Conservation (phyloP, 2,888 invertebrate genomes). For the Steinernema scapterisci region DNA sequence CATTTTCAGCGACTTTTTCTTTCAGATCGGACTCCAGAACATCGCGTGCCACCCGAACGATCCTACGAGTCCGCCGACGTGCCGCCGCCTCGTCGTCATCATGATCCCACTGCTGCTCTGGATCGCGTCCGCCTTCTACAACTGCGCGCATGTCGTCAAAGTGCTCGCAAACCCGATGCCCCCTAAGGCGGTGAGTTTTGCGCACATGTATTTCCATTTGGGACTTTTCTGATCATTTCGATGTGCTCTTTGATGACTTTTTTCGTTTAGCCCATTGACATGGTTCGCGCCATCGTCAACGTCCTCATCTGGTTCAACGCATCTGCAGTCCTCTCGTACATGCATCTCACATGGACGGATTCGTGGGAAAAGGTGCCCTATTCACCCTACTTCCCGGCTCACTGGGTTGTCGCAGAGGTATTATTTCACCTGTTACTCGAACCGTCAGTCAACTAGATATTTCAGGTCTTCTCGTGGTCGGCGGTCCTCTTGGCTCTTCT, state of each 20-base stretch:
- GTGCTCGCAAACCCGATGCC: conserved; percentile 1
- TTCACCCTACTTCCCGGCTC: conserved; percentile 3
- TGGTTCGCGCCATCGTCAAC: neutral
- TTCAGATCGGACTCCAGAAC: neutral
- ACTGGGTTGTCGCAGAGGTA: conserved; percentile 14
- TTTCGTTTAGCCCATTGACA: neutral
- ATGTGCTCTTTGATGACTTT: too few species aligned
- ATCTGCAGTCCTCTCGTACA: neutral
- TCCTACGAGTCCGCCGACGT: neutral
- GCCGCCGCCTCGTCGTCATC: neutral
- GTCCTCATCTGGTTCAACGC: neutral
- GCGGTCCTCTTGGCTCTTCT: neutral
- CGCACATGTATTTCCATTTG: neutral
- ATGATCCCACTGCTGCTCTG: neutral
- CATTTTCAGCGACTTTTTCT: neutral
- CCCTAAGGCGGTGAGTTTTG: neutral
- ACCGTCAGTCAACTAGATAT: neutral
- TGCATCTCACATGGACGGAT: neutral
- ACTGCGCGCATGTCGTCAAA: neutral
- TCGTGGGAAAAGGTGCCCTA: neutral
- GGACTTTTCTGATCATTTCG: too few species aligned
- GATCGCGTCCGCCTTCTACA: neutral
- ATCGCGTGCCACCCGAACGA: neutral
- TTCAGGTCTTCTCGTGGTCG: conserved; percentile 5
- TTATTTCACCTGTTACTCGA: too few species aligned